Percentiles rank a stretch among this genome's conserved stretches.
Evolutionary conservation across 2,113 vertebrate genomes (phyloP).

Genomic region (Aegithalos caudatus): DNA sequence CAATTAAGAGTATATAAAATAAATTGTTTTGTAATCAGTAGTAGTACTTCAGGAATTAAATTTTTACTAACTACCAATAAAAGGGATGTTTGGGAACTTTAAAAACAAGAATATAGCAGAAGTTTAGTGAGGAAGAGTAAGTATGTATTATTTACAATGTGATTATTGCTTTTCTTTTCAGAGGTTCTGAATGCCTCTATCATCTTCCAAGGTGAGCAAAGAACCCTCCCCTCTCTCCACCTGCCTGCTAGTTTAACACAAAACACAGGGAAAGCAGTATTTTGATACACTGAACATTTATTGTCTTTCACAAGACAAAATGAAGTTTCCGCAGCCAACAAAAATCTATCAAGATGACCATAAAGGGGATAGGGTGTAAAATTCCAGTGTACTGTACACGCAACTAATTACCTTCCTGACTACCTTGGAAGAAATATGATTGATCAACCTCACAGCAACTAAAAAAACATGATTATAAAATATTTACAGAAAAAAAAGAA

Average conservation of each 20-base stretch:
- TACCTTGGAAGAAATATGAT: slow-evolving; percentile 32
- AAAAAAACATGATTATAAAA: slow-evolving; percentile 64
- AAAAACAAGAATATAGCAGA: background rate
- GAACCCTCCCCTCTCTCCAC: background rate
- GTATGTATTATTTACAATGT: background rate
- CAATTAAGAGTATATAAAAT: background rate
- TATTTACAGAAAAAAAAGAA: slow-evolving; percentile 63
- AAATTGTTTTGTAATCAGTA: background rate
- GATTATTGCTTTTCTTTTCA: background rate
- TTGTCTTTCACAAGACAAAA: slow-evolving; percentile 63
- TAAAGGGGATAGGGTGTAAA: background rate
- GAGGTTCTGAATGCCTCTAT: background rate
- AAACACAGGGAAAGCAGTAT: background rate
- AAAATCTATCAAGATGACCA: slow-evolving; percentile 15
- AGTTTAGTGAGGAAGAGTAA: background rate
- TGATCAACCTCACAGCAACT: slow-evolving; percentile 53
- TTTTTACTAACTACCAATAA: background rate
- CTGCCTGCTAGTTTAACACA: background rate
- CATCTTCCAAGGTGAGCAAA: fast-evolving
- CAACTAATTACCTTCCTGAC: slow-evolving; percentile 40
- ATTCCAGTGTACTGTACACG: slow-evolving; percentile 29
- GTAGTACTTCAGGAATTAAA: background rate
- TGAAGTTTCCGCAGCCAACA: background rate
- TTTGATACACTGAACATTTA: slow-evolving; percentile 67
- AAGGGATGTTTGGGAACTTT: background rate